Evolutionary conservation across 2,797 vertebrate species (phyloP).

Genomic region (Micropoecilia bifurca): DNA sequence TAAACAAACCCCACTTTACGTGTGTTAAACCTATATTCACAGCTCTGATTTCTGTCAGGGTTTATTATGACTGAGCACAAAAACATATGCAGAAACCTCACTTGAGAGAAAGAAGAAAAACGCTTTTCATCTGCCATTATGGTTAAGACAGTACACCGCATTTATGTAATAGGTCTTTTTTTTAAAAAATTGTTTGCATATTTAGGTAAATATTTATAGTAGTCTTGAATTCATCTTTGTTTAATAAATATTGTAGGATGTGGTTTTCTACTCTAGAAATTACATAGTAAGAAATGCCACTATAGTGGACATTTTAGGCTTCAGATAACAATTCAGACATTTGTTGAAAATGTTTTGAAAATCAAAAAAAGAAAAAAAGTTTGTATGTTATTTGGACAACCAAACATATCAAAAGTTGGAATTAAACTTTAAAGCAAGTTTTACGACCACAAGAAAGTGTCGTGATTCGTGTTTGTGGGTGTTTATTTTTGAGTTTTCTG

Average conservation of each 20-base stretch:
- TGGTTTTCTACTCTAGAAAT: background rate
- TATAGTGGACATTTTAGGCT: background rate
- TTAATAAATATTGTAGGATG: background rate
- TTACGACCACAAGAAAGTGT: background rate
- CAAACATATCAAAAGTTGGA: background rate
- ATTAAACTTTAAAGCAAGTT: background rate
- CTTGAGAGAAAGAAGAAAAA: background rate
- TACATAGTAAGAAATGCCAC: background rate
- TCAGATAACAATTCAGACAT: background rate
- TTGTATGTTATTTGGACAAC: background rate
- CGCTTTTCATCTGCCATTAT: background rate
- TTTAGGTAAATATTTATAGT: background rate
- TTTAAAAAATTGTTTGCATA: background rate
- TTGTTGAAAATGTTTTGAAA: background rate
- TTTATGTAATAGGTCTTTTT: background rate
- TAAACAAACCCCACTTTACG: constrained; percentile 56
- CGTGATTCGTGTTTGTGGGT: no score
- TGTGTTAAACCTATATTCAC: constrained; percentile 28
- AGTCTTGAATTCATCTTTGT: background rate
- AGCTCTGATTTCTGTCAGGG: constrained; percentile 9
- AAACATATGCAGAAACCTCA: background rate
- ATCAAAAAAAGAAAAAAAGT: background rate
- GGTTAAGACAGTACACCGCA: background rate
- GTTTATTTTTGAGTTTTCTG: no score
- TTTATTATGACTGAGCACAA: constrained; percentile 12